Evolutionary conservation across 2,888 invertebrate species (phyloP), one percentile per base, ranked within the genome.

Genomic region (Hemaris fuciformis): DNA sequence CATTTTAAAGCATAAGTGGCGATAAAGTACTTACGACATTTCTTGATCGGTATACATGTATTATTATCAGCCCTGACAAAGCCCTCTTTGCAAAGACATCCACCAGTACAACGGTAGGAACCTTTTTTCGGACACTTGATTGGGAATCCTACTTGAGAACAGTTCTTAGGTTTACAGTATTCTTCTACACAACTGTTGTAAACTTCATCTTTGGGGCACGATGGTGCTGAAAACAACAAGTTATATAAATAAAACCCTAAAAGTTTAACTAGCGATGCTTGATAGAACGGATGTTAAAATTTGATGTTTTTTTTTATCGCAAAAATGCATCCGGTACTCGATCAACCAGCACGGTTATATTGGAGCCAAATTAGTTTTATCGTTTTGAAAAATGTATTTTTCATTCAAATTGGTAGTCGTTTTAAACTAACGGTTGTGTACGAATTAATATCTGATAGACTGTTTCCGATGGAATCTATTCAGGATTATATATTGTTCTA

Each of bases 11-110:
- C n/a, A 42, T 7, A 56, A 56, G n/a, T 8, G 20, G 18, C n/a
- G 10, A 7, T 1, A 56, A 57, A 48, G 31, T 25, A 76, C 74
- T 71, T 62, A 71, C 73, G 61, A 27, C 76, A 76, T 53, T 74
- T 42, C 1, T 57, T 59, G 1, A 45, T 59, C 0, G 66, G 73
- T 34, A 75, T 64, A 53, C 76, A 76, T 23, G 42, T 46, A 2
- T 66, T 73, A 1, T 61, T 8, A 0, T 56, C 22, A 25, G 71
- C 65, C 63, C 68, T 73, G 5, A 75, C 68, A 27, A 68, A 72
- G 7, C 61, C 65, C 27, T 63, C 22, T 59, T 67, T 64, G 60
- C 76, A 76, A 23, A 71, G 59, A 25, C 74, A 76, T 4, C 27
- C 69, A 22, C 20, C 48, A 0, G 48, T 48, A 15, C 48, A 48